These are phyloP conservation scores for Hemiscyllium ocellatum DNA, from an alignment of 2,113 vertebrate species.

Conservation along the genomic window DNA sequence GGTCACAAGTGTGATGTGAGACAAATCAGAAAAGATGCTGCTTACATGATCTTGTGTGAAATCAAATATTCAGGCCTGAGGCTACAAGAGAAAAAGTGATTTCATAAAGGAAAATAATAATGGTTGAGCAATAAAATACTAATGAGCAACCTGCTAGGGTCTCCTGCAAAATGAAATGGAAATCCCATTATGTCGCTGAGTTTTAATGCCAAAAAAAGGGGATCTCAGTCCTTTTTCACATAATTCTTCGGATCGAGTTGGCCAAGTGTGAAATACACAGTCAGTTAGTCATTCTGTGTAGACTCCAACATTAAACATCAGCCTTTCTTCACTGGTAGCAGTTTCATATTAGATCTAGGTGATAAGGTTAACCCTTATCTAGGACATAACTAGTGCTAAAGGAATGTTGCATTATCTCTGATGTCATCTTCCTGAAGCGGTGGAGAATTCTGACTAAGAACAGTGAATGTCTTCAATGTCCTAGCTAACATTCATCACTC, in stretches of 20 bases:
- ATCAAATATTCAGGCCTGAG: not conserved
- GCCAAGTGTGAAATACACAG: not conserved
- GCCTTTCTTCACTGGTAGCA: not conserved
- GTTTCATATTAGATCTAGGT: not conserved
- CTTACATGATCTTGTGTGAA: not conserved
- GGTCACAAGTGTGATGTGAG: not conserved
- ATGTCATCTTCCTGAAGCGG: too few relatives aligned
- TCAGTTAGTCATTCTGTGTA: not conserved
- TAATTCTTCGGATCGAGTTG: not conserved
- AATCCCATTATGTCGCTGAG: too few relatives aligned
- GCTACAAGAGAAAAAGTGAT: not conserved
- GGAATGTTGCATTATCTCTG: not conserved
- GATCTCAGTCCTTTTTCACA: not conserved
- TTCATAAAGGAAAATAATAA: not conserved
- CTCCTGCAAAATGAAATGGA: too few relatives aligned
- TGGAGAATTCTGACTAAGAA: too few relatives aligned
- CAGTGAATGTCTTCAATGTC: too few relatives aligned
- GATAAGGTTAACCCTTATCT: not conserved
- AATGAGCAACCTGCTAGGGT: not conserved
- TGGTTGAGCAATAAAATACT: not conserved
- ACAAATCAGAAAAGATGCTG: not conserved
- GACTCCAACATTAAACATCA: not conserved
- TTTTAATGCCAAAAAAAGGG: too few relatives aligned
- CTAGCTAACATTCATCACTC: too few relatives aligned
- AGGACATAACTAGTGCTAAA: not conserved